Conservation (phyloP, 1,140 invertebrate genomes). For the Gonioctena quinquepunctata region DNA sequence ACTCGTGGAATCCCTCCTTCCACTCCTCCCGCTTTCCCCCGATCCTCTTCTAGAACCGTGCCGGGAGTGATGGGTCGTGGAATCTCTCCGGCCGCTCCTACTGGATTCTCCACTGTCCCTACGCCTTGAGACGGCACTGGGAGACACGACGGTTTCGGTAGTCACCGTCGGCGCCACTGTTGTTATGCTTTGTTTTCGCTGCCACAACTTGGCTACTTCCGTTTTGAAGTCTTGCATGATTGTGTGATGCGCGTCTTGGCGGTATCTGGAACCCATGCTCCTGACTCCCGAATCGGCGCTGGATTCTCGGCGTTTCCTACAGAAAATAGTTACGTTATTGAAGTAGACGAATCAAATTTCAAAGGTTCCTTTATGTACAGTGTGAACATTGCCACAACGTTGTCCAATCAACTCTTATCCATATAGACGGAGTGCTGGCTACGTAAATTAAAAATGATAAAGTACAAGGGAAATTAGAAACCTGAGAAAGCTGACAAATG, state of each 20-base stretch:
- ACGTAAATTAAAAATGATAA: too few relatives aligned
- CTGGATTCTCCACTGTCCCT: slow-evolving; percentile 60
- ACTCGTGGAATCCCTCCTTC: slow-evolving; percentile 67
- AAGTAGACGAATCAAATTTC: too few relatives aligned
- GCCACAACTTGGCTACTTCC: slow-evolving; percentile 74
- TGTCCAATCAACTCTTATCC: too few relatives aligned
- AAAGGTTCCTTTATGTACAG: too few relatives aligned
- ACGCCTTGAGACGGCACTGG: slow-evolving; percentile 55
- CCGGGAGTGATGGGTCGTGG: slow-evolving; percentile 45
- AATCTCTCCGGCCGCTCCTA: slow-evolving; percentile 54
- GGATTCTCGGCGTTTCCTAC: slow-evolving; percentile 75
- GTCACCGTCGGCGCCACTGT: slow-evolving; percentile 25
- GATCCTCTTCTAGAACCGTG: slow-evolving; percentile 64
- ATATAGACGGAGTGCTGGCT: too few relatives aligned
- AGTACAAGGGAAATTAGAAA: too few relatives aligned
- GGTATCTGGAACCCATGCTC: slow-evolving; percentile 70
- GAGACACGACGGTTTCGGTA: slow-evolving; percentile 49
- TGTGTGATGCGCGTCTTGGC: slow-evolving; percentile 68
- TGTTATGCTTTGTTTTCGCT: slow-evolving; percentile 62
- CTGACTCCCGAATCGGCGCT: slow-evolving; percentile 82
- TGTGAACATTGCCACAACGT: too few relatives aligned
- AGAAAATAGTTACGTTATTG: too few relatives aligned
- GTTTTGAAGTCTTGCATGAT: slow-evolving; percentile 70
- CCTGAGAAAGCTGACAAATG: too few relatives aligned
- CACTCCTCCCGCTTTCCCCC: slow-evolving; percentile 65